Base-by-base conservation (phyloP, 1,140 invertebrate genomes). In the Lepidurus arcticus region DNA sequence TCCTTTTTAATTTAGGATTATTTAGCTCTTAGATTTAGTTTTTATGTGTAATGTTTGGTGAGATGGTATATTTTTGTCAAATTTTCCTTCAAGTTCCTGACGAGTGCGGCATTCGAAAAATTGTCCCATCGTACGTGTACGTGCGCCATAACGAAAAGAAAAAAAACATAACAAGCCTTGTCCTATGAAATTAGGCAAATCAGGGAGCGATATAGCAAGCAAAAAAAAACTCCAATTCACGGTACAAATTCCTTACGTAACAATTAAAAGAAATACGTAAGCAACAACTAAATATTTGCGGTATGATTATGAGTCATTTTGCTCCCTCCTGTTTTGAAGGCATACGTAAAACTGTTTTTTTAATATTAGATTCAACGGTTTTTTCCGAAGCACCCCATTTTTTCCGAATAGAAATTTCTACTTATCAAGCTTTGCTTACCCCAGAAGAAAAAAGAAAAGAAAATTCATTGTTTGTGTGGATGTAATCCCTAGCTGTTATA, bases 161-260 rank as follows among this genome's bases (percentile, higher is more conserved):
- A 65, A 21, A 65, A 65, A 65, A 65, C 53, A 21, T 65, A 65
- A 13, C 13, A 65, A 65, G 53, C 53, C 53, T 65, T 65, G 8
- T 65, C 53, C 53, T 65, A 65, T 65, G 53, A 65, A 65, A 65
- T 11, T 13, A 65, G 13, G 53, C 53, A 65, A 65, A 9, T 65
- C 53, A 65, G 53, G 53, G 53, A 65, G 53, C 53, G 53, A n/a
- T 65, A 9, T 16, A 65, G 13, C 16, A 65, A 13, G 21, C 16
- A 13, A 65, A 65, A 65, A 65, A 47, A 65, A 65, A 65, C 53
- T 65, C 53, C 53, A 65, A 65, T 65, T 65, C 6, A 65, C 53
- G 53, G 53, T 65, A 65, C 53, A 65, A 65, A 65, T 65, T 13
- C 53, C 53, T 65, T 65, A 65, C 53, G 53, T 65, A n/a, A 65